Evolutionary conservation across 1,140 invertebrate genomes (phyloP).

Genomic region (Drosophila cardini): DNA sequence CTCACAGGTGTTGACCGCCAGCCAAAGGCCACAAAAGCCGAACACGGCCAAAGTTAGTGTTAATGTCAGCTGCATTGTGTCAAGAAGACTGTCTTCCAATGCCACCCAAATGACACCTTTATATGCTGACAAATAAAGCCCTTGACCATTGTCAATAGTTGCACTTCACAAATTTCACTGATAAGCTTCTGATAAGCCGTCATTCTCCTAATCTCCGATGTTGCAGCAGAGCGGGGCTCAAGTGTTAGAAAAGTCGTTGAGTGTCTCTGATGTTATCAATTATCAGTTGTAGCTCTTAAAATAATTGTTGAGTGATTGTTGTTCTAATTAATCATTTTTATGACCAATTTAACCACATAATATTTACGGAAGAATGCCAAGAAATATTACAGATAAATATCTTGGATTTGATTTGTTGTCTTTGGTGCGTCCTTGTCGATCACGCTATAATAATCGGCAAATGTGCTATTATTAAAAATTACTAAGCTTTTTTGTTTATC

Average conservation of each 20-base stretch:
- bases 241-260: conserved; percentile 11
- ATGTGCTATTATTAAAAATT: too few relatives aligned
- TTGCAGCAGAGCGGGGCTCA: neutral
- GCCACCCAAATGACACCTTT: neutral
- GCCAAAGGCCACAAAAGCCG: conserved; percentile 39
- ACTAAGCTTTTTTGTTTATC: too few relatives aligned
- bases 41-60: conserved; percentile 28
- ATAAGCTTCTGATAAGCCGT: conserved; percentile 42
- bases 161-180: conserved; percentile 29
- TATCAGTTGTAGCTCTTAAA: conserved; percentile 17
- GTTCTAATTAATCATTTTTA: neutral
- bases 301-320: conserved; percentile 5
- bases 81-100: conserved; percentile 9
- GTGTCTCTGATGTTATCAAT: neutral
- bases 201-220: neutral
- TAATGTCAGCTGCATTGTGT: conserved; percentile 40
- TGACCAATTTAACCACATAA: conserved; percentile 1
- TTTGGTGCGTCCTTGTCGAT: too few relatives aligned
- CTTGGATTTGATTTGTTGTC: too few relatives aligned
- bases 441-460: too few relatives aligned
- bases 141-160: conserved; percentile 51
- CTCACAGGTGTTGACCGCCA: conserved; percentile 27
- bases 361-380: neutral
- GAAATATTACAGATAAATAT: too few relatives aligned
- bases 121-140: conserved; percentile 63